Conservation (phyloP, 2,113 vertebrate genomes). For the Sturnira hondurensis region DNA sequence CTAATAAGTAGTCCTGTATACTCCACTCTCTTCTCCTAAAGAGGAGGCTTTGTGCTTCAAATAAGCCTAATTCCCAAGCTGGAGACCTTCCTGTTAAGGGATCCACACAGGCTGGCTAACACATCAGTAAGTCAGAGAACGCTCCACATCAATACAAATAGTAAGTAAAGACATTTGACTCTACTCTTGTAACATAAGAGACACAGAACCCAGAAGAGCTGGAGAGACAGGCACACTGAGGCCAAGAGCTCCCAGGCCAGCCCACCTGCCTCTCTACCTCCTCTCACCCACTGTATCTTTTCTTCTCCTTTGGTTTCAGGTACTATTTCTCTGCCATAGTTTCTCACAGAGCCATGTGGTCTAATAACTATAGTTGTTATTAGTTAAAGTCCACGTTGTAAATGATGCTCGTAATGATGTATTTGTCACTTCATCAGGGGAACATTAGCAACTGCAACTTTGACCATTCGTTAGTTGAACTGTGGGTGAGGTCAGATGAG, state of each 20-base stretch:
- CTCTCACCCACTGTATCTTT: not conserved
- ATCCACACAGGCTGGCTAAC: not conserved
- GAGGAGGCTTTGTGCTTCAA: not conserved
- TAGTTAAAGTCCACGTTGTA: not conserved
- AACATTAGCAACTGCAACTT: not conserved
- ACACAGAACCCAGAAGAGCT: not conserved
- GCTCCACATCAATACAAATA: not conserved
- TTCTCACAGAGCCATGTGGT: not conserved
- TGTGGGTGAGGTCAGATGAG: not conserved
- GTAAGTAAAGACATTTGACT: not conserved
- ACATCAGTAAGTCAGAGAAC: not conserved
- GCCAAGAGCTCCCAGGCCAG: not conserved
- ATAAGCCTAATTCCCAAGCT: not conserved
- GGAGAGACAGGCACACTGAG: not conserved
- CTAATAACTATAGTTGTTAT: not conserved
- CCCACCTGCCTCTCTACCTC: not conserved
- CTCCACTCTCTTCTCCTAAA: not conserved
- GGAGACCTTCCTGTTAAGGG: not conserved
- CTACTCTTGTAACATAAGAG: not conserved
- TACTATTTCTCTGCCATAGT: not conserved
- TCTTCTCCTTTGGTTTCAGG: not conserved
- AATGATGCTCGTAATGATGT: not conserved
- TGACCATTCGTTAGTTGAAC: not conserved
- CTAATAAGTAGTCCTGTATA: not conserved
- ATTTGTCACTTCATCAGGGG: not conserved